phyloP scores from a whole-genome alignment of 2,797 vertebrate genomes.

The Apodemus agrarius region DNA sequence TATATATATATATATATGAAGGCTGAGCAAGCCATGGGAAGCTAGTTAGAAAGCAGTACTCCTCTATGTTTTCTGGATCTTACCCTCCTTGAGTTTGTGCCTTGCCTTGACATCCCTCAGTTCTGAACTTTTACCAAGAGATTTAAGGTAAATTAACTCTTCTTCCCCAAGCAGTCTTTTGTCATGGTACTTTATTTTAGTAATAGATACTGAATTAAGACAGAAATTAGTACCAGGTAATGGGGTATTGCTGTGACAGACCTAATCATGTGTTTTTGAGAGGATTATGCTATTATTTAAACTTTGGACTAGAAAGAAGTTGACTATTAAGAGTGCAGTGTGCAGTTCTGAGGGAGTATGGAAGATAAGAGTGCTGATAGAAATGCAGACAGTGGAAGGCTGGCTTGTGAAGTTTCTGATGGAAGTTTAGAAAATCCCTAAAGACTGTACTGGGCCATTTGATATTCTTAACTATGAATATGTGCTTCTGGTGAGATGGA shows the following conservation, averaged over 20 bases:
- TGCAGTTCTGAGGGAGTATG: too few species aligned
- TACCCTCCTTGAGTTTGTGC: neutral
- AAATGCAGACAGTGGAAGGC: neutral
- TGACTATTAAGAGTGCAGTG: neutral
- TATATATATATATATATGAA: neutral
- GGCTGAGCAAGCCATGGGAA: neutral
- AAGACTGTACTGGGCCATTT: neutral
- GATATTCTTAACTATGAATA: neutral
- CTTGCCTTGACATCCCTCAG: neutral
- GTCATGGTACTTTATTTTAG: neutral
- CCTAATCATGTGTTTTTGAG: neutral
- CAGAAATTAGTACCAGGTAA: neutral
- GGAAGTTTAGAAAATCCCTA: neutral
- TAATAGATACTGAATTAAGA: neutral
- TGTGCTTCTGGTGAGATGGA: neutral
- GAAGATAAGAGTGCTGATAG: neutral
- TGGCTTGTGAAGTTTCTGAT: neutral
- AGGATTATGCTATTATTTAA: neutral
- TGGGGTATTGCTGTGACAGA: neutral
- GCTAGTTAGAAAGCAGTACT: neutral
- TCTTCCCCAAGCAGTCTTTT: neutral
- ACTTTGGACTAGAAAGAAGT: neutral
- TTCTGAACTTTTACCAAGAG: neutral
- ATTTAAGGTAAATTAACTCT: neutral
- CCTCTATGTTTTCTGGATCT: neutral